Evolutionary conservation across 1,140 invertebrate species (phyloP), one percentile per base, ranked within the genome.

Genomic region (Drosophila ohnishii): DNA sequence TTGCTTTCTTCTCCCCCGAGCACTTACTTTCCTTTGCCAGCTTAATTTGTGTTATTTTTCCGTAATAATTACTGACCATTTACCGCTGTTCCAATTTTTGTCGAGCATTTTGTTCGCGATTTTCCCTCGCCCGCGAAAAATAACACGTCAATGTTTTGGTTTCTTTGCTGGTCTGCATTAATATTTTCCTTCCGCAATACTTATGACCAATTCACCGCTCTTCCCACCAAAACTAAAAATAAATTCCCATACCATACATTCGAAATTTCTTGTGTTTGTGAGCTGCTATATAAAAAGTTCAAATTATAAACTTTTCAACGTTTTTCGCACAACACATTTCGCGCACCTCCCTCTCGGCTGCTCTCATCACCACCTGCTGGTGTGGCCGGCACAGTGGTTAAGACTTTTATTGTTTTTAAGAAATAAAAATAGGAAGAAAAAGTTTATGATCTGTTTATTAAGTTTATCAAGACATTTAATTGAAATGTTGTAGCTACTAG

Each of bases 221-320:
- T 71, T 71, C 34, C 80, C 80, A 62, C 59, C 63, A 61, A 51
- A 55, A 50, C 66, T 79, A 86, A 87, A 86, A 86, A 86, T 86
- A 86, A 48, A 50, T 62, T 61, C 34, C 51, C 51, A 55, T 62
- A 61, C 32, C 59, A 67, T 72, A 79, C 44, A 56, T 39, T 51
- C n/a, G 40, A 50, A 69, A 51, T 34, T 32, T 53, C 22, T 32
- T 51, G 55, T 42, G 42, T 79, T 47, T 80, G 59, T 25, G 65
- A 30, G 64, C 30, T 45, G 48, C 62, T 85, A 77, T 80, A 75
- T 84, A 74, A 77, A 73, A 85, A 22, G 57, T 80, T 65, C 19
- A 80, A 77, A 70, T 84, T 85, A 85, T 81, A 84, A 77, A 80
- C 81, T 75, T 83, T 73, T 80, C 63, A 69, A 59, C 11, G 62